Evolutionary conservation across 2,888 invertebrate genomes (phyloP).

Genomic region (Magallana nippona): DNA sequence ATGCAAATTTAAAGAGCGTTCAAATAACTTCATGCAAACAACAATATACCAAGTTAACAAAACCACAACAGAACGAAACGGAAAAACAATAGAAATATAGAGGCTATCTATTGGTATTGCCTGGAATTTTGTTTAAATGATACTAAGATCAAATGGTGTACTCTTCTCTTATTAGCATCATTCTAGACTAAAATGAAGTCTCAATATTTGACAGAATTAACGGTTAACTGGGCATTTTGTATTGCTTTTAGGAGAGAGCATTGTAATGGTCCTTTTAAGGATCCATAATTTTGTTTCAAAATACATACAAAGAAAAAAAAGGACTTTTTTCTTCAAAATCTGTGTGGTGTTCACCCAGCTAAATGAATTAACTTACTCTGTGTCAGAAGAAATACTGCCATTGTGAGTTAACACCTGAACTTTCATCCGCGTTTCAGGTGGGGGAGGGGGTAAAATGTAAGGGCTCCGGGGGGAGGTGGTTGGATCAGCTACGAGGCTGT

Average conservation of each 20-base stretch:
- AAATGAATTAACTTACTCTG: slow-evolving; percentile 65
- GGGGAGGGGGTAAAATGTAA: slow-evolving; percentile 45
- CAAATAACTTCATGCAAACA: slow-evolving; percentile 17
- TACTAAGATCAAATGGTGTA: too few relatives aligned
- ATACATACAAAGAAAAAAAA: too few relatives aligned
- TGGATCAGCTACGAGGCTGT: slow-evolving; percentile 73
- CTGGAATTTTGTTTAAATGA: background rate
- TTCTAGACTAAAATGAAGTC: too few relatives aligned
- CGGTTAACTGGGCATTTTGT: too few relatives aligned
- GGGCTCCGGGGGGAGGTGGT: slow-evolving; percentile 50
- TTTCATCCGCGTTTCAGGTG: slow-evolving; percentile 58
- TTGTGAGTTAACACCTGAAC: slow-evolving; percentile 77
- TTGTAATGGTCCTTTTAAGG: too few relatives aligned
- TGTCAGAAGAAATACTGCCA: slow-evolving; percentile 76
- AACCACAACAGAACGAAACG: background rate
- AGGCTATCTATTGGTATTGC: background rate
- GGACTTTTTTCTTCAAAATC: too few relatives aligned
- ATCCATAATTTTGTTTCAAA: too few relatives aligned
- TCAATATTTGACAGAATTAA: too few relatives aligned
- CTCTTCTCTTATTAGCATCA: too few relatives aligned
- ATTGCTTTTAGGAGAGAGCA: too few relatives aligned
- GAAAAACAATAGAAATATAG: background rate
- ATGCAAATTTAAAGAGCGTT: slow-evolving; percentile 28
- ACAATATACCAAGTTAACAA: background rate
- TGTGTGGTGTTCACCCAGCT: too few relatives aligned